Base-by-base conservation (phyloP, 2,888 invertebrate genomes). In the Anaspis maculata region DNA sequence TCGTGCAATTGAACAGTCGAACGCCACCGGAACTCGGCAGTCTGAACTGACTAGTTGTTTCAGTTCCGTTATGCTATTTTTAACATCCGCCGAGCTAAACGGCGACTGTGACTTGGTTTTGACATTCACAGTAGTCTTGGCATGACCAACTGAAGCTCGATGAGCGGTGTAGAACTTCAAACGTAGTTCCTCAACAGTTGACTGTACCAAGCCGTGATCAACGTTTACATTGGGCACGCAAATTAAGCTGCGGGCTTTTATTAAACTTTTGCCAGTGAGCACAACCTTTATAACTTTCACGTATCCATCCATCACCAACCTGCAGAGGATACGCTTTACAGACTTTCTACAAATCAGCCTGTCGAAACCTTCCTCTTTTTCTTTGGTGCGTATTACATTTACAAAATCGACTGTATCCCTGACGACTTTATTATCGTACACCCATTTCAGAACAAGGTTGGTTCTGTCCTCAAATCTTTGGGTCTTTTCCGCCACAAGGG, bases 271-370 rank as follows among this genome's bases (percentile, higher is more conserved):
- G 16, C 61, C 62, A 22, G 56, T 66, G 21, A 79, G 48, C 27
- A 64, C 56, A n/a, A 75, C 48, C 54, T 67, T 66, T 12, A 72
- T 68, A 11, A 70, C 64, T 54, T 74, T 73, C 3, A 80, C 59
- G 34, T 73, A 68, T 6, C 76, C 74, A 26, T 76, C 75, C 32
- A 62, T 61, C 1, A 71, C 68, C 35, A 86, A 60, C 33, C 71
- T 69, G 13, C 66, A 62, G 12, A 83, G 54, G 10, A 85, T 55
- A 10, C 82, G 69, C 4, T 69, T 54, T 13, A 85, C 51, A 0
- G 83, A 78, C 53, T 78, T 80, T 40, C 72, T 73, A 53, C 83
- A 82, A 26, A 78, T 72, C 34, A 64, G 70, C 1, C 70, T 72
- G 3, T 67, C 57, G 27, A 68, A 41, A 36, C 51, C 52, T 31